Base-by-base conservation (phyloP, 1,140 invertebrate species). In the Drosophila yakuba region DNA sequence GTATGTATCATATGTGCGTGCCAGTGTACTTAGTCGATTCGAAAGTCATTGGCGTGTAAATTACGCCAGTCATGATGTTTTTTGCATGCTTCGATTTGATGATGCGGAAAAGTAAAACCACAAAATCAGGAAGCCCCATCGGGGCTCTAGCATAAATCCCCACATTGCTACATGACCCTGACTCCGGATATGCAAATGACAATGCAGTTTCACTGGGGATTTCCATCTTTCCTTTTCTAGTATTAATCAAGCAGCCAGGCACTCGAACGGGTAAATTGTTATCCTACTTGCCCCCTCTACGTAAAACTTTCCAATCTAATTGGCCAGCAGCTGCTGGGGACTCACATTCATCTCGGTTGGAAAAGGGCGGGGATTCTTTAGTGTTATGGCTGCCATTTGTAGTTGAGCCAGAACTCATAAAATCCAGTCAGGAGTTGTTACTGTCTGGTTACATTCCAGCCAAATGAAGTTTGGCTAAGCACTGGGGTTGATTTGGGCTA, bases 31-130 rank as follows among this genome's bases (percentile, higher is more conserved):
- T 80, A 68, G 78, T 73, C 72, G 82, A 81, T 85, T 74, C 69
- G 74, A 86, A 86, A 86, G 83, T 75, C 83, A 86, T 86, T 88
- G 78, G 83, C 71, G 82, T 75, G 82, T 86, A 64, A 86, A 86
- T 86, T 86, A 86, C 85, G 82, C 83, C 66, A 88, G 82, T 86
- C 82, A 86, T 82, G 82, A 73, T 81, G 61, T 76, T 68, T 76
- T 60, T 64, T 48, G 51, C 67, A 56, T 71, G 64, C 78, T 81
- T 72, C 78, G 74, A 86, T 86, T 86, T 82, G 83, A 86, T 86
- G 83, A 74, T 81, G 83, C 80, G 82, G 83, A 86, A 86, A 86
- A 86, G 83, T 86, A 78, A 86, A 75, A 81, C 83, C 83, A 82
- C 82, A 86, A 80, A 64, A 71, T 71, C 67, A 69, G 67, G 20